Evolutionary conservation across 2,888 invertebrate species (phyloP), one percentile per base, ranked within the genome.

Genomic region (Adela reaumurella): DNA sequence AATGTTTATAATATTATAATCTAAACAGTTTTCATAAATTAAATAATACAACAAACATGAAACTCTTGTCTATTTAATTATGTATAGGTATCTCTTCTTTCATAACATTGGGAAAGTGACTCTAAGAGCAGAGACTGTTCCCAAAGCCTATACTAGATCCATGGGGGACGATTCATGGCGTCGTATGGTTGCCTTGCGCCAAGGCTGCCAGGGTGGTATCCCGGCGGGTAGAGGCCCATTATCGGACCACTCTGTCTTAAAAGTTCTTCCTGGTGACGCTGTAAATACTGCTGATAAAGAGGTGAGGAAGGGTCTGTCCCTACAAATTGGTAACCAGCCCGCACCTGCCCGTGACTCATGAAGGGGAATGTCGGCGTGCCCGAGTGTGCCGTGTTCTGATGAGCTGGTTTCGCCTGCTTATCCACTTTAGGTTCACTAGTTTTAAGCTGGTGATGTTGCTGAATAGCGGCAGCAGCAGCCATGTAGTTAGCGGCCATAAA

Each of bases 161-260:
- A 89, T 50, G 86, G 86, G 49, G 83, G 81, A 58, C 85, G 64
- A 56, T 83, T 87, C 58, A 88, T 85, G 47, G 84, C 64, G 61
- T 89, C 89, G 59, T 87, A 88, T n/a, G 86, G 86, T 64, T 88
- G 88, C 35, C 88, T 79, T 62, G 87, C 87, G 52, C 86, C 83
- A 49, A 89, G 74, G 18, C 82, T 66, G 1, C 81, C 67, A 19
- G 74, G 84, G 60, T 52, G 73, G 56, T 88, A 88, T 1, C 86
- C 83, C 0, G 87, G 82, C 17, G 88, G 86, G 56, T 86, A 86
- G 51, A 85, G 77, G 43, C 83, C 80, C 74, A 85, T 83, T 62
- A 85, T 84, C 11, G 83, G 80, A 49, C 85, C 83, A 1, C 81
- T 78, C 57, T 84, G 84, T 17, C 82, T 67, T 51, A 82, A 62